phyloP scores from a whole-genome alignment of 1,140 invertebrate genomes.

The Parasteatoda tepidariorum region DNA sequence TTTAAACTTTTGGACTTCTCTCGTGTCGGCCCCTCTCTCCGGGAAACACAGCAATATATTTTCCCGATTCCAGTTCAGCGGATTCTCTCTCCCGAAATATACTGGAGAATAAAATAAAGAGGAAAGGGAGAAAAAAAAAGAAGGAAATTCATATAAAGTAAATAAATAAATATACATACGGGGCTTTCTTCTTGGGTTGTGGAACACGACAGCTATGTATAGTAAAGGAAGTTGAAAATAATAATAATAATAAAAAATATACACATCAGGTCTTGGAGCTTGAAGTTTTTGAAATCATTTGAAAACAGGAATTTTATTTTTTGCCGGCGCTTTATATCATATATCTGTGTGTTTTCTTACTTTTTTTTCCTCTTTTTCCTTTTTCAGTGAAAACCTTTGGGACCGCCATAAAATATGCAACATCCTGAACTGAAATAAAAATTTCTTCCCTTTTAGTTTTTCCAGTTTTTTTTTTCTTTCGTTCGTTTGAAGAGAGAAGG shows the following conservation, averaged over 20 bases:
- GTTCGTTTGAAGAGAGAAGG: neutral
- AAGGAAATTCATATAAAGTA: neutral
- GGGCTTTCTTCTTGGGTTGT: neutral
- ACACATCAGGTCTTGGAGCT: neutral
- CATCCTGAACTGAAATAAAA: constrained; percentile 9
- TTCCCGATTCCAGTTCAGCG: neutral
- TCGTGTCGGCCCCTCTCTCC: neutral
- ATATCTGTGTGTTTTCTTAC: neutral
- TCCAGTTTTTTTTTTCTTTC: neutral
- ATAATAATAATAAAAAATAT: neutral
- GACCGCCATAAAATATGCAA: constrained; percentile 20
- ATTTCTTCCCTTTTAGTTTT: neutral
- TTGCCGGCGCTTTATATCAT: neutral
- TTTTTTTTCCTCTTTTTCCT: neutral
- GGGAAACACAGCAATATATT: neutral
- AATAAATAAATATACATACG: neutral
- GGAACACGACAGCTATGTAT: neutral
- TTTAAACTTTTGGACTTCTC: neutral
- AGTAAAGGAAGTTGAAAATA: neutral
- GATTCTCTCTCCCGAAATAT: neutral
- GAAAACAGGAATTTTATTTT: constrained; percentile 19
- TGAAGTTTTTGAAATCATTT: constrained; percentile 23
- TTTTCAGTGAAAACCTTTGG: constrained; percentile 14
- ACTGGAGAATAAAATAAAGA: neutral
- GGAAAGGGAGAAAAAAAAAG: too few relatives aligned